phyloP scores from a whole-genome alignment of 1,140 invertebrate species.

The Linepithema humile region DNA sequence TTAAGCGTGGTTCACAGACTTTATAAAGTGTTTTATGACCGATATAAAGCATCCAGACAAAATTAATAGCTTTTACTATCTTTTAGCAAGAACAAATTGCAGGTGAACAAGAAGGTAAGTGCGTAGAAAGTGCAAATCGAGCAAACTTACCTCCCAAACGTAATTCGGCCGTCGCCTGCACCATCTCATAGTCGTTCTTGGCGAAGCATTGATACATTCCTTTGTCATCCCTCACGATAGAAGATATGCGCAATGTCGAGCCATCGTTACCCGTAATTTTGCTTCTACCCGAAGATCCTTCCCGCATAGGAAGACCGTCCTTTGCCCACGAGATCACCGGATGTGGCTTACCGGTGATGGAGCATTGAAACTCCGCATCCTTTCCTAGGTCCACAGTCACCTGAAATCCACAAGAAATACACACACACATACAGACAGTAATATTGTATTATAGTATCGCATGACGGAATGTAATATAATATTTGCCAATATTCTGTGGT shows the following conservation, averaged over 20 bases:
- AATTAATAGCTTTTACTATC: background rate
- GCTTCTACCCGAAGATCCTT: conserved; percentile 82
- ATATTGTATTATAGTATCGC: background rate
- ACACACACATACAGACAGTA: background rate
- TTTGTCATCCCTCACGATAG: conserved; percentile 90
- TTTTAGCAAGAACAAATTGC: background rate
- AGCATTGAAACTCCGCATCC: conserved; percentile 93
- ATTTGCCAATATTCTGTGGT: conserved; percentile 2
- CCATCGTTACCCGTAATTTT: conserved; percentile 80
- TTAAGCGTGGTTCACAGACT: background rate
- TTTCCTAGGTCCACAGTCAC: conserved; percentile 91
- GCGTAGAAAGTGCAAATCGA: background rate
- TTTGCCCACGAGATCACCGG: conserved; percentile 93
- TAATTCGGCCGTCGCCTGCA: conserved; percentile 92
- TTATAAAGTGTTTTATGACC: background rate
- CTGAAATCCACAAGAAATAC: conserved; percentile 62
- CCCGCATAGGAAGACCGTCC: conserved; percentile 90
- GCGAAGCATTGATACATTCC: conserved; percentile 97
- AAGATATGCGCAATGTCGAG: conserved; percentile 85
- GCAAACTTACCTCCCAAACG: conserved; percentile 90
- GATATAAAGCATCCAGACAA: background rate
- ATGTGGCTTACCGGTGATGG: conserved; percentile 93
- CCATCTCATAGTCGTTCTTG: conserved; percentile 93
- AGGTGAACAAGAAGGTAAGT: background rate
- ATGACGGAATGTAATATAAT: background rate